Base-by-base conservation (phyloP, 2,797 vertebrate genomes). In the Alcedo atthis region DNA sequence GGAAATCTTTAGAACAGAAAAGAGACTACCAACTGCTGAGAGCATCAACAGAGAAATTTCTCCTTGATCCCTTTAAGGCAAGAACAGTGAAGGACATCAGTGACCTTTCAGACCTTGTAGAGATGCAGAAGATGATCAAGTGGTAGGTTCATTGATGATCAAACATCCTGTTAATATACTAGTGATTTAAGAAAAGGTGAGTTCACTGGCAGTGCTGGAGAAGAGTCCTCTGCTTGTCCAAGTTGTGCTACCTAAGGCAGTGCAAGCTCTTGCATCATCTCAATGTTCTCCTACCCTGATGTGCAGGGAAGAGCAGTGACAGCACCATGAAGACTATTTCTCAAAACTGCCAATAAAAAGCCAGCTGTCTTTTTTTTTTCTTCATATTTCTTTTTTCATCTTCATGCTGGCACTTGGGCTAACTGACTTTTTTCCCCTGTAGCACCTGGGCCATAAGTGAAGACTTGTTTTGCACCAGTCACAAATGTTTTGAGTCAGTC, bases 21-120 rank as follows among this genome's bases (percentile, higher is more conserved):
- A 94, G 93, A 5, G 98, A 98, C 57, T 93, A 95, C 2, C 62
- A 57, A 26, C 96, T 98, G 32, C 95, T 99, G 54, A 97, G 68
- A 93, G 94, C 71, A 1, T 97, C 97, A 1, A 96, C 98, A 75
- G 97, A 97, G 87, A 99, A 99, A 90, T 98, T 99, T 94, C 98
- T 98, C 87, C 97, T 99, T 43, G 96, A 98, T 81, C 99, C 99
- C 15, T 98, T 99, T 85, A 98, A 98, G 87, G 98, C 97, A 42
- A 98, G 97, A 35, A 98, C 98, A 26, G 82, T 97, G 87, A 98
- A 98, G 93, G 98, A 99, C 17, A 81, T 99, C 49, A 97, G 98
- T 40, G 98, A 99, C 83, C 97, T 99, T 81, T 95, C 94, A 5
- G 96, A 96, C 59, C 98, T 99, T 9, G 98, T 99, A 59, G 96